Evolutionary conservation across 2,113 vertebrate species (phyloP).

Genomic region (Synchiropus splendidus): DNA sequence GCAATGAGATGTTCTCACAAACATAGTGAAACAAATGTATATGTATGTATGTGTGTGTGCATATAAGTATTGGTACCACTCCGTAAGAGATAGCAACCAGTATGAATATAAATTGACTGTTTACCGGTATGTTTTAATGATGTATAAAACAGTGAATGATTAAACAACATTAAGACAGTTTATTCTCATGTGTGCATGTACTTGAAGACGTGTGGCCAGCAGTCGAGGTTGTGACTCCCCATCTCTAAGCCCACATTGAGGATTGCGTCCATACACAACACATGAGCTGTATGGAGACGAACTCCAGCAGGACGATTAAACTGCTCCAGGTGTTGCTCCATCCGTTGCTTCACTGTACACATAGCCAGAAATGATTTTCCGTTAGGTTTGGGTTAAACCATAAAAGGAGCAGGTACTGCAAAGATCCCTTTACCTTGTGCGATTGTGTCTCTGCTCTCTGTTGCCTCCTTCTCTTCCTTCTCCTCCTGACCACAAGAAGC

Average conservation of each 20-base stretch:
- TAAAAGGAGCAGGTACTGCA: too few species aligned
- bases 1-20: too few species aligned
- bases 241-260: constrained; percentile 58
- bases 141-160: too few species aligned
- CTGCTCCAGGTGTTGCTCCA: constrained; percentile 52
- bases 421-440: constrained; percentile 76
- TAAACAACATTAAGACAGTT: too few species aligned
- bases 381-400: too few species aligned
- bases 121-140: too few species aligned
- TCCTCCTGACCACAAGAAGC: constrained; percentile 97
- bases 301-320: constrained; percentile 39
- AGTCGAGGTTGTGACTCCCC: constrained; percentile 59
- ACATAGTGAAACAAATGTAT: too few species aligned
- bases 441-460: constrained; percentile 78
- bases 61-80: too few species aligned
- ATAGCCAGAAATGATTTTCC: neutral
- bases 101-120: too few species aligned
- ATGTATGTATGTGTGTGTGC: too few species aligned
- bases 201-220: constrained; percentile 59
- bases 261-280: constrained; percentile 60
- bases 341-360: constrained; percentile 46
- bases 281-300: constrained; percentile 52
- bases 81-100: too few species aligned
- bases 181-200: too few species aligned
- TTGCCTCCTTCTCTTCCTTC: constrained; percentile 80